Evolutionary conservation across 2,888 invertebrate species (phyloP).

Genomic region (Tiliacea citrago): DNA sequence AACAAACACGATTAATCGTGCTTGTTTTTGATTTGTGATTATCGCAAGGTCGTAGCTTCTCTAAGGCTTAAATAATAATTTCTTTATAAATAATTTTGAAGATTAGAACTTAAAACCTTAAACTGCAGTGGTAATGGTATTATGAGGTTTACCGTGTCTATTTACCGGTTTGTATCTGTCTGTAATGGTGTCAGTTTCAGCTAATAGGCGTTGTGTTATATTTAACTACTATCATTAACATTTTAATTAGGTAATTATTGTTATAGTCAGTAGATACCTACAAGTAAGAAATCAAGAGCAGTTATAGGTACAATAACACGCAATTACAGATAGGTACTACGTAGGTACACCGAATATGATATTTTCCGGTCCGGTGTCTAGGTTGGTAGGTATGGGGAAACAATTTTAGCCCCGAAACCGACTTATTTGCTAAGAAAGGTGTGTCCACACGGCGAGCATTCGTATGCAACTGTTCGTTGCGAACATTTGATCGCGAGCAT

Average conservation of each 20-base stretch:
- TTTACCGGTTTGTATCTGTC: conserved; percentile 18
- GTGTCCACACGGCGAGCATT: conserved; percentile 1
- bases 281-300: conserved; percentile 17
- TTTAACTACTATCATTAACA: conserved; percentile 11
- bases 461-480: neutral
- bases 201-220: neutral
- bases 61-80: no score
- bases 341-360: neutral
- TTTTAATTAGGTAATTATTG: conserved; percentile 14
- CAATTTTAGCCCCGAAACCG: conserved; percentile 7
- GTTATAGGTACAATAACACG: conserved; percentile 9
- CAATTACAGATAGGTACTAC: neutral
- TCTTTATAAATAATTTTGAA: no score
- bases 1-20: conserved; percentile 14
- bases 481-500: neutral
- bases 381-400: neutral
- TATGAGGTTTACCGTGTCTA: conserved; percentile 11
- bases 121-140: conserved; percentile 38
- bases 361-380: neutral
- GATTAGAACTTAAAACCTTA: no score
- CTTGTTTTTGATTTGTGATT: conserved; percentile 5
- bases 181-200: conserved; percentile 33
- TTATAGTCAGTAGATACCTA: conserved; percentile 4
- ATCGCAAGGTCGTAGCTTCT: conserved; percentile 20
- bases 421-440: neutral